Conservation (phyloP, 2,113 vertebrate species). For the Phaethornis superciliosus region DNA sequence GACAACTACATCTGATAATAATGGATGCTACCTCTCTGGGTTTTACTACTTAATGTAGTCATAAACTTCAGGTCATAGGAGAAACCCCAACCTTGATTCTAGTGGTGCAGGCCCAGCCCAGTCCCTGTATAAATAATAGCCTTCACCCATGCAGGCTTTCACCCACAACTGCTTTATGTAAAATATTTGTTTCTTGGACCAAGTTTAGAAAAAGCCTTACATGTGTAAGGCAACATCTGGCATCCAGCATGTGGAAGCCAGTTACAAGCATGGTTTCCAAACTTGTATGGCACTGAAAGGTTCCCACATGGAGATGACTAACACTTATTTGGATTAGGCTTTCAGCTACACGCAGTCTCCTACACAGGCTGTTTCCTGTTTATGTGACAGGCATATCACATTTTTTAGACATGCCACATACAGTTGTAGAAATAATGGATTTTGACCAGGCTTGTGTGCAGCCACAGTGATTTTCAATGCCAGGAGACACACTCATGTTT, state of each 20-base stretch:
- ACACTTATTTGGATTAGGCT: not conserved
- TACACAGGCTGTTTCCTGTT: not conserved
- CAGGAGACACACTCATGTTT: not conserved
- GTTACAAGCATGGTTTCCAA: not conserved
- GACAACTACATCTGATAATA: not conserved
- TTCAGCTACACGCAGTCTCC: not conserved
- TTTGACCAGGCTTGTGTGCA: not conserved
- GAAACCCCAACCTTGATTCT: not conserved
- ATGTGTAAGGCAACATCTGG: not conserved
- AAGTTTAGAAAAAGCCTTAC: not conserved
- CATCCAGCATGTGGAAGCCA: not conserved
- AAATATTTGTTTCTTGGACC: not conserved
- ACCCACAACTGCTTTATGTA: not conserved
- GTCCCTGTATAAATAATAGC: not conserved
- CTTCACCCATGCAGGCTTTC: not conserved
- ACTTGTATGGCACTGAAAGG: not conserved
- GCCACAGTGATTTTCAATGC: not conserved
- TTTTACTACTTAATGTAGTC: not conserved
- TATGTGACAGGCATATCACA: not conserved
- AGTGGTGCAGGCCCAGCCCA: not conserved
- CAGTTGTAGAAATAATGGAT: not conserved
- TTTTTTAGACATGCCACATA: not conserved
- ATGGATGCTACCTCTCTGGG: not conserved
- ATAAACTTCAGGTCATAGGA: not conserved
- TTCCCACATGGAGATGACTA: constrained; percentile 1